Conservation (phyloP, 2,113 vertebrate species). For the Brachypodius melanocephalos region DNA sequence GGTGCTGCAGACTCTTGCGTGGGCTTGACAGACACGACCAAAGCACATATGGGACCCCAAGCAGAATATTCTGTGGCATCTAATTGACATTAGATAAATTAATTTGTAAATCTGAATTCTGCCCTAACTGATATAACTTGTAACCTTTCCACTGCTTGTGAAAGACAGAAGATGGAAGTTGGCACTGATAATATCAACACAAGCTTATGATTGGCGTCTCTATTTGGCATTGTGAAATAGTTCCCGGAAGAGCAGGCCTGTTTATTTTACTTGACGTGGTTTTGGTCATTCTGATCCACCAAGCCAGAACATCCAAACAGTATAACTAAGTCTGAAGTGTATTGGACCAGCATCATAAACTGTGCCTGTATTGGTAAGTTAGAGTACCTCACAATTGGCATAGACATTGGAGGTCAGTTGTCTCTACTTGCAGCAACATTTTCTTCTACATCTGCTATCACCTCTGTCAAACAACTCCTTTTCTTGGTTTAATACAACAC, state of each 20-base stretch:
- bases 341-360: background rate
- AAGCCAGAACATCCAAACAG: background rate
- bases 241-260: accelerated
- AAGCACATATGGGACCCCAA: background rate
- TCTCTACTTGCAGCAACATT: background rate
- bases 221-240: background rate
- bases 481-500: background rate
- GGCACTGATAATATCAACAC: background rate
- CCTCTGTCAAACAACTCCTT: background rate
- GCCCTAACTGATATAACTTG: background rate
- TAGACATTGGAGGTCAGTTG: background rate
- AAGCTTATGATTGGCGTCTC: background rate
- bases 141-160: background rate
- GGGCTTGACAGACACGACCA: background rate
- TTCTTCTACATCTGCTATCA: background rate
- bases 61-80: background rate
- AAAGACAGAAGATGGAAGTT: background rate
- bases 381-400: background rate
- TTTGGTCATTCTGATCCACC: background rate
- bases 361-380: background rate
- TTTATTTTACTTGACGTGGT: background rate
- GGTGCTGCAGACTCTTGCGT: background rate
- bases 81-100: background rate
- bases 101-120: background rate
- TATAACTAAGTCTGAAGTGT: background rate